Base-by-base conservation (phyloP, 1,140 invertebrate genomes). In the Lepidotrigona ventralis region DNA sequence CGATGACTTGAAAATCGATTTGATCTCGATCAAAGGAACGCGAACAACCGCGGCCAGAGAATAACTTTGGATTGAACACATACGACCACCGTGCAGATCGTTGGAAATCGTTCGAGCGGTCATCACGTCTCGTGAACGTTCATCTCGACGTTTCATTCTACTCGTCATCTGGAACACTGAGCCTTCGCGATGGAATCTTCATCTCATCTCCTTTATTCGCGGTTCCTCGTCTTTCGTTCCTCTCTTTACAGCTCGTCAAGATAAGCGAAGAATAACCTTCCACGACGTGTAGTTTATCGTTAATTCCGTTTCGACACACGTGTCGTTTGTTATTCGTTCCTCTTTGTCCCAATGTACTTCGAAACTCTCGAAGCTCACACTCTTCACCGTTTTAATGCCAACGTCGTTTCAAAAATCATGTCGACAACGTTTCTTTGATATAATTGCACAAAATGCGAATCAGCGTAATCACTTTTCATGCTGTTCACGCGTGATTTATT, bases 121-220 rank as follows among this genome's bases (percentile, higher is more conserved):
- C 70, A 79, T 80, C 58, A 33, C 53, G 26, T 79, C 83, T 69
- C 78, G 77, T 86, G 77, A 86, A 86, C 82, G 73, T 82, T 86
- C 84, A 86, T 86, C 85, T 86, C 58, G 23, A 3, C 51, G 26
- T 51, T 58, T 74, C n/a, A 60, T 83, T 70, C 74, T 53, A 54
- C 54, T 29, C 63, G 29, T 72, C 53, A 8, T 51, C 64, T 54
- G 29, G 23, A 72, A 63, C 33, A 33, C 39, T 46, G 19, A n/a
- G 51, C 54, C 39, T 54, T 39, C 39, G n/a, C 11, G 46, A 39
- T 54, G 23, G 53, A 54, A 39, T 70, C 39, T 75, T 71, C 70
- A 51, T 69, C 79, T 66, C 23, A n/a, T 19, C 58, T 81, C 63
- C 53, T 69, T 66, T 26, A 64, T 68, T 11, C 66, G 2, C 12